Evolutionary conservation across 1,140 invertebrate genomes (phyloP), one percentile per base, ranked within the genome.

Genomic region (Halesus radiatus): DNA sequence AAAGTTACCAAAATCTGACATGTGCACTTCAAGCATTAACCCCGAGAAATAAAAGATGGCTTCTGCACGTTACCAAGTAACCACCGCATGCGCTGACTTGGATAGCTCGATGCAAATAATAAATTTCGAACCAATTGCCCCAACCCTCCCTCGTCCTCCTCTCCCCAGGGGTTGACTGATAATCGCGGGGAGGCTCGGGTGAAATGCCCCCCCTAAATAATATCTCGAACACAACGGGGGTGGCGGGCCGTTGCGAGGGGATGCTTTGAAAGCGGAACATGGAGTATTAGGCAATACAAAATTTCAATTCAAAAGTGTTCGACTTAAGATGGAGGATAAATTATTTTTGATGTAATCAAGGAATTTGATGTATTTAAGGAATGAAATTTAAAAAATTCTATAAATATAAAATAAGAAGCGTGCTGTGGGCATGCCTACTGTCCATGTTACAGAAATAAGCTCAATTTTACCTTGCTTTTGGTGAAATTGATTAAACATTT

Each of bases 101-200:
- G 32, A 37, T 37, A 37, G 3, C 3, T 37, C 7, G 79, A 83
- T 74, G 79, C 79, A 77, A 81, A 80, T 81, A 83, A 76, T 83
- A 45, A 45, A 83, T 83, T 83, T 83, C 79, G 76, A 53, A 76
- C 82, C 82, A 83, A 81, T 81, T 83, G 68, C 64, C 60, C 70
- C 56, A 23, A 15, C 45, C 26, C 50, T 70, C 66, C 22, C 56
- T 56, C 52, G 13, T 10, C 62, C 76, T 45, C 66, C 52, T 73
- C 29, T 26, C 62, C 56, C 22, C 78, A 3, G 37, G 70, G 70
- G 72, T 58, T 50, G 74, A 20, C 79, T 80, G 81, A 83, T 80
- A 83, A 80, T 80, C 78, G 37, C 53, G 75, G 81, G 76, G 50
- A 20, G 77, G 77, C 26, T 1, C 23, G 62, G 50, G 10, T 8